Evolutionary conservation across 1,140 invertebrate genomes (phyloP).

Genomic region (Metaphire vulgaris): DNA sequence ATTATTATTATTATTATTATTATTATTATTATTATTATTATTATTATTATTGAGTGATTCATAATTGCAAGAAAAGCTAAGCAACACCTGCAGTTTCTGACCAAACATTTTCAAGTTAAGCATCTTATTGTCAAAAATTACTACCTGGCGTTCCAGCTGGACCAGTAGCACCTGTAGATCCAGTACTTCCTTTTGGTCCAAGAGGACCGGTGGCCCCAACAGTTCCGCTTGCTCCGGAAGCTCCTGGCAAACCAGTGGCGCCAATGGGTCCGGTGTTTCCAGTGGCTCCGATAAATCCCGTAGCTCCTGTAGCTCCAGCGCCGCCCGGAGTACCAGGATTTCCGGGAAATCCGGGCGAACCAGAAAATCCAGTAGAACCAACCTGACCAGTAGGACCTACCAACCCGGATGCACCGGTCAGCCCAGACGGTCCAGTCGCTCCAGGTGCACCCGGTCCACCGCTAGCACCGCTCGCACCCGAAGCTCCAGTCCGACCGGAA

Average conservation of each 20-base stretch:
- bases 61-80: no score
- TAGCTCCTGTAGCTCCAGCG: slow-evolving; percentile 8
- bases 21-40: no score
- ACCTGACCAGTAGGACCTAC: neutral
- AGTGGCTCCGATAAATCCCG: slow-evolving; percentile 6
- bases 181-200: neutral
- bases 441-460: neutral
- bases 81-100: no score
- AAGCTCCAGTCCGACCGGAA: neutral
- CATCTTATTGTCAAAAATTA: no score
- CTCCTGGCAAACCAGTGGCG: neutral
- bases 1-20: no score
- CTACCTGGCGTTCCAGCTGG: slow-evolving; percentile 10
- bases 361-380: neutral
- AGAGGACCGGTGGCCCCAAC: neutral
- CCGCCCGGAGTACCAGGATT: neutral
- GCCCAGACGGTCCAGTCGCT: neutral
- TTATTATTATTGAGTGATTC: no score
- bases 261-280: slow-evolving; percentile 11
- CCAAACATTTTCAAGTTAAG: no score
- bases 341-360: slow-evolving; percentile 1
- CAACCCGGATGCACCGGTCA: neutral
- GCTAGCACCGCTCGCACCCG: neutral
- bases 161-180: slow-evolving; percentile 6
- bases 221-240: neutral